These are phyloP conservation scores for cattle (Bos taurus) DNA, from an alignment of 2,113 vertebrate species.

Conservation along the genomic window ARS-UCD2.0 NC_037336.1:98558501-98559000, in stretches of 20 bases:
- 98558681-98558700: not conserved
- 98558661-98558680: not conserved
- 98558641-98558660: not conserved
- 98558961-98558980: too few relatives aligned
- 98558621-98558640: not conserved
- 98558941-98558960: conserved; percentile 62
- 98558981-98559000: too few relatives aligned
- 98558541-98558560: not conserved
- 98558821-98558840: conserved; percentile 4
- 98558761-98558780: not conserved
- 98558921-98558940: conserved; percentile 59
- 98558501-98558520: not conserved
- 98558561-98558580: not conserved
- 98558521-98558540: not conserved
- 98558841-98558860: not conserved
- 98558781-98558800: conserved; percentile 46
- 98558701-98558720: not conserved
- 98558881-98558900: conserved; percentile 22
- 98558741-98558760: conserved; percentile 45
- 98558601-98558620: not conserved
- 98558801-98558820: conserved; percentile 53
- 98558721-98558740: conserved; percentile 58
- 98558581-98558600: not conserved
- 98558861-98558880: conserved; percentile 26
- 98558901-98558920: conserved; percentile 45